Evolutionary conservation across 2,888 invertebrate species (phyloP), one percentile per base, ranked within the genome.

Genomic region (Daptonema setosum): DNA sequence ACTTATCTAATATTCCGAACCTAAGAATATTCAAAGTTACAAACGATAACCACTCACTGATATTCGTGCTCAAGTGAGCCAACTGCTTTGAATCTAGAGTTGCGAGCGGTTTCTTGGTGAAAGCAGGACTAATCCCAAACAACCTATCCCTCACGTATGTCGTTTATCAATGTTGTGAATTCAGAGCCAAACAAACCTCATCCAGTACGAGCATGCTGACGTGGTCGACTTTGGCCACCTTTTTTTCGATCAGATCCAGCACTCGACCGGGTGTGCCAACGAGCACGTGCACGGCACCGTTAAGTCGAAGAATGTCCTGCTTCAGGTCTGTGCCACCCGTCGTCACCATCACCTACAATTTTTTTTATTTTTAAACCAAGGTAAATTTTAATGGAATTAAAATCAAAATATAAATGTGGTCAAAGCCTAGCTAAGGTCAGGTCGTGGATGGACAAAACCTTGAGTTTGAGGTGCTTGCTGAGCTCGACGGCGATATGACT

Each of bases 401-500:
- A 35, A 35, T 35, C 8, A n/a, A n/a, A n/a, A n/a, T n/a, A n/a
- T n/a, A n/a, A n/a, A n/a, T n/a, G n/a, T n/a, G n/a, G n/a, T n/a
- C n/a, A n/a, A n/a, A n/a, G n/a, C n/a, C n/a, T n/a, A n/a, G n/a
- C n/a, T n/a, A n/a, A n/a, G n/a, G n/a, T n/a, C n/a, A n/a, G n/a
- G n/a, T n/a, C n/a, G n/a, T n/a, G n/a, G n/a, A n/a, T n/a, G n/a
- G 17, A 52, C 47, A 54, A 2, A 41, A 66, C 67, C 73, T 91
- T 85, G 69, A 90, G 82, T 72, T 87, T 83, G 78, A 93, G 81
- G 76, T 97, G 93, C 76, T 95, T 95, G 63, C 91, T 85, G 69
- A 97, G 79, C 75, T 97, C 95, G 74, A 93, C 93, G 77, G 95
- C 91, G 73, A 97, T 97, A 78, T 95, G 95, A 78, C 93, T 91